Conservation (phyloP, 2,113 vertebrate species). For the Gadus chalcogrammus region DNA sequence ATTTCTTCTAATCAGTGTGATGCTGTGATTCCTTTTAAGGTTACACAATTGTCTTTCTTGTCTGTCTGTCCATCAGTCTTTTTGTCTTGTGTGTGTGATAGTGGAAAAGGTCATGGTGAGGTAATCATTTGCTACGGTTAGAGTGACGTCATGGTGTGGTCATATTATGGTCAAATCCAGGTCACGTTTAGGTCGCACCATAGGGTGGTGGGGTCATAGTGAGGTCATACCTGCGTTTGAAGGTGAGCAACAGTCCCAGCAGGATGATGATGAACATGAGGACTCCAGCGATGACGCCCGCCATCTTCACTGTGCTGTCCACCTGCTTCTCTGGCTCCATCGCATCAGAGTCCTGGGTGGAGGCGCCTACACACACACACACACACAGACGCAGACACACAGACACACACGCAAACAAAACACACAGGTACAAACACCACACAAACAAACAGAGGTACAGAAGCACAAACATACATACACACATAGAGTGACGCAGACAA, state of each 20-base stretch:
- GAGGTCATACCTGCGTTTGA: constrained; percentile 88
- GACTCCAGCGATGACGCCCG: constrained; percentile 91
- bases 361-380: constrained; percentile 77
- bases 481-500: neutral
- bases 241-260: constrained; percentile 90
- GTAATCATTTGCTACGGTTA: too few species aligned
- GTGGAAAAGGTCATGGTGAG: too few species aligned
- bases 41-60: neutral
- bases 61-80: neutral
- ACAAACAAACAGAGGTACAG: neutral
- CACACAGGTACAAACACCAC: neutral
- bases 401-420: constrained; percentile 12
- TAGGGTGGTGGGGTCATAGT: neutral
- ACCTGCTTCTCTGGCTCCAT: constrained; percentile 96
- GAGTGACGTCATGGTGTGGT: too few species aligned
- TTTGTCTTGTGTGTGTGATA: neutral
- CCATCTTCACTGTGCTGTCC: constrained; percentile 94
- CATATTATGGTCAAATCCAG: too few species aligned
- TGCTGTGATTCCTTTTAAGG: too few species aligned
- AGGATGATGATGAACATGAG: constrained; percentile 98
- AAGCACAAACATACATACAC: neutral
- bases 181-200: neutral
- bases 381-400: constrained; percentile 23
- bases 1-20: neutral
- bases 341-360: constrained; percentile 92